phyloP scores from a whole-genome alignment of 2,113 vertebrate genomes.

The Bettongia penicillata region DNA sequence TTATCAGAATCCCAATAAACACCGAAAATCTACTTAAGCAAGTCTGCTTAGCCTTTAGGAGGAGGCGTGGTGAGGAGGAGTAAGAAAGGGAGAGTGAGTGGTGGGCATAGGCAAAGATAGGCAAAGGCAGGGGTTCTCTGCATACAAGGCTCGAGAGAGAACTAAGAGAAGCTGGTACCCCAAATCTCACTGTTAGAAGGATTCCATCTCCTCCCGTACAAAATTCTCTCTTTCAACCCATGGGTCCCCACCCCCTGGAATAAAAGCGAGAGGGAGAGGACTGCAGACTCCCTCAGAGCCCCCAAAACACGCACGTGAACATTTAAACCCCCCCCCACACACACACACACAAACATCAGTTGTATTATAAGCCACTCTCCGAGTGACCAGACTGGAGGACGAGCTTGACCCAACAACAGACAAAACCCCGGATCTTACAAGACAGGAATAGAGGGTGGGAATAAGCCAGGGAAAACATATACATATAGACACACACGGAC shows the following conservation, averaged over 20 bases:
- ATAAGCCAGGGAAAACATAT: not conserved
- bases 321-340: not conserved
- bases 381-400: not conserved
- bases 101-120: not conserved
- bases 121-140: not conserved
- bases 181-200: constrained; percentile 26
- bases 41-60: not conserved
- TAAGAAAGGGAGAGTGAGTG: not conserved
- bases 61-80: not conserved
- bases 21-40: constrained; percentile 3
- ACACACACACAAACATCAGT: not conserved
- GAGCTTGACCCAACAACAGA: constrained; percentile 62
- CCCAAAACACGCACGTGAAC: constrained; percentile 5
- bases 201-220: constrained; percentile 37
- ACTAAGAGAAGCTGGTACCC: constrained; percentile 16
- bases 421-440: not conserved
- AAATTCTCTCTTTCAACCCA: constrained; percentile 42
- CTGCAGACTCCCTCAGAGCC: constrained; percentile 65
- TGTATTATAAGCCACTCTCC: constrained; percentile 1
- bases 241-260: constrained; percentile 11
- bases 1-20: constrained; percentile 37
- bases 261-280: constrained; percentile 28
- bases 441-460: not conserved
- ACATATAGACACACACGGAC: not conserved
- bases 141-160: not conserved